These are phyloP conservation scores for Troides aeacus DNA, from an alignment of 2,888 invertebrate genomes.

Conservation along the genomic window DNA sequence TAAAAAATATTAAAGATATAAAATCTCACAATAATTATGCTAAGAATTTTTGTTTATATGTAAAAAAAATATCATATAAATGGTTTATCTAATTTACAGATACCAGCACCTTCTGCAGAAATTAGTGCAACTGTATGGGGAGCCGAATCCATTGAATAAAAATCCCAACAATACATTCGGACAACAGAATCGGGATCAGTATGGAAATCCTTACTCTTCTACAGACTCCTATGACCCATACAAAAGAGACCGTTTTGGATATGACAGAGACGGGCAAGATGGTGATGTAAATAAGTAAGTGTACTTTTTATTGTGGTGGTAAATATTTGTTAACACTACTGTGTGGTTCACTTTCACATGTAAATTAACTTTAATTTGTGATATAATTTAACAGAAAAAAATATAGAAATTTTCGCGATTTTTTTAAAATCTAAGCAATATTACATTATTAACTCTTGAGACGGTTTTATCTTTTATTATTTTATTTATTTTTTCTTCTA, in stretches of 20 bases:
- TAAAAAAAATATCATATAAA: too few species aligned
- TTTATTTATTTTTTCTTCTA: too few species aligned
- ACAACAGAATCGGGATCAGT: constrained; percentile 49
- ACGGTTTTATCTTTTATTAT: too few species aligned
- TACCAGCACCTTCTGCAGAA: constrained; percentile 84
- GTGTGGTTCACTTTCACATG: too few species aligned
- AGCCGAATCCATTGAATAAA: constrained; percentile 60
- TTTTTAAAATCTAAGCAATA: too few species aligned
- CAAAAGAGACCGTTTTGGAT: constrained; percentile 44
- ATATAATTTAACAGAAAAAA: too few species aligned
- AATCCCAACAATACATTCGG: constrained; percentile 52
- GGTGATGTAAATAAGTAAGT: constrained; percentile 42
- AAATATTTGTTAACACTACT: too few species aligned
- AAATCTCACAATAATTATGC: too few species aligned
- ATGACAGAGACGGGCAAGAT: constrained; percentile 36
- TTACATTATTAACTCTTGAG: too few species aligned
- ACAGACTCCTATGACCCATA: constrained; percentile 51
- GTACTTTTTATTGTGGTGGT: background rate
- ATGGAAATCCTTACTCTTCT: constrained; percentile 46
- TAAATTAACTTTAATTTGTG: too few species aligned
- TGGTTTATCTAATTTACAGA: constrained; percentile 42
- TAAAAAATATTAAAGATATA: background rate
- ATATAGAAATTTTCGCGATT: too few species aligned
- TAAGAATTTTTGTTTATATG: too few species aligned
- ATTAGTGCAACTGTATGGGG: constrained; percentile 80